Evolutionary conservation across 2,113 vertebrate species (phyloP).

Genomic region (pig (Sus scrofa)): T2T-Sscrofa CM000817.6:36481001-36481500

Average conservation of each 20-base stretch:
- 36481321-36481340: not conserved
- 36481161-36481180: not conserved
- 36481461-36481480: not conserved
- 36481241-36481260: not conserved
- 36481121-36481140: not conserved
- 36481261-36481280: not conserved
- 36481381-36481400: not conserved
- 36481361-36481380: not conserved
- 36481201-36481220: not conserved
- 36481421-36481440: not conserved
- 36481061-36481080: not conserved
- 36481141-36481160: not conserved
- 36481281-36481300: not conserved
- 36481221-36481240: not conserved
- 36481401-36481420: not conserved
- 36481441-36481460: not conserved
- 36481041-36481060: not conserved
- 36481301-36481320: not conserved
- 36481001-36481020: not conserved
- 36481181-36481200: not conserved
- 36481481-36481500: not conserved
- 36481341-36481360: not conserved
- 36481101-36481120: not conserved
- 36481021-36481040: not conserved
- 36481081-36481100: fast-evolving